Percentiles rank a stretch among this genome's conserved stretches.
Conservation (phyloP, 2,888 invertebrate genomes). For the Polydrusus pterygomalis region DNA sequence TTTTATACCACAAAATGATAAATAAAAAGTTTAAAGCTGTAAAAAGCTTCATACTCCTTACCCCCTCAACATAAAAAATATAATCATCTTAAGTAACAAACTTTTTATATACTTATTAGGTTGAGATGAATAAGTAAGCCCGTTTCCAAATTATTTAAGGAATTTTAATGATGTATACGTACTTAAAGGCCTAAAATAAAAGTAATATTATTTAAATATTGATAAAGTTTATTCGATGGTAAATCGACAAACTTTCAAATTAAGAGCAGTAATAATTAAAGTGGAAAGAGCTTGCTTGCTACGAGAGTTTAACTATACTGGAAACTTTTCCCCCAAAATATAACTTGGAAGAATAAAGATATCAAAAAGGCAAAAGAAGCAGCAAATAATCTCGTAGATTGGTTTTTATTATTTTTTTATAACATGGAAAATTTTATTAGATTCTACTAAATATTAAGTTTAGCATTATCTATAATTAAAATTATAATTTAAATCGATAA, state of each 20-base stretch:
- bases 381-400: conserved; percentile 1
- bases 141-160: background rate
- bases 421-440: background rate
- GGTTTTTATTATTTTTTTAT: conserved; percentile 17
- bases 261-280: conserved; percentile 18
- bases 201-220: conserved; percentile 19
- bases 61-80: too few species aligned
- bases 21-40: too few species aligned
- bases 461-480: background rate
- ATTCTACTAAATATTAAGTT: background rate
- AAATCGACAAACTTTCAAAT: conserved; percentile 21
- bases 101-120: too few species aligned
- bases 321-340: conserved; percentile 18
- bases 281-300: background rate
- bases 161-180: background rate
- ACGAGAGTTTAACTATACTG: conserved; percentile 3
- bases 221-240: conserved; percentile 21
- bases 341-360: conserved; percentile 19
- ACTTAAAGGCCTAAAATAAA: background rate
- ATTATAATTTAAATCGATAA: background rate
- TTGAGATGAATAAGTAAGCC: background rate
- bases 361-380: conserved; percentile 7
- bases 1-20: too few species aligned
- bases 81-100: too few species aligned
- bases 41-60: too few species aligned